Evolutionary conservation across 1,140 invertebrate genomes (phyloP), one percentile per base, ranked within the genome.

Genomic region (Eufriesea mexicana): DNA sequence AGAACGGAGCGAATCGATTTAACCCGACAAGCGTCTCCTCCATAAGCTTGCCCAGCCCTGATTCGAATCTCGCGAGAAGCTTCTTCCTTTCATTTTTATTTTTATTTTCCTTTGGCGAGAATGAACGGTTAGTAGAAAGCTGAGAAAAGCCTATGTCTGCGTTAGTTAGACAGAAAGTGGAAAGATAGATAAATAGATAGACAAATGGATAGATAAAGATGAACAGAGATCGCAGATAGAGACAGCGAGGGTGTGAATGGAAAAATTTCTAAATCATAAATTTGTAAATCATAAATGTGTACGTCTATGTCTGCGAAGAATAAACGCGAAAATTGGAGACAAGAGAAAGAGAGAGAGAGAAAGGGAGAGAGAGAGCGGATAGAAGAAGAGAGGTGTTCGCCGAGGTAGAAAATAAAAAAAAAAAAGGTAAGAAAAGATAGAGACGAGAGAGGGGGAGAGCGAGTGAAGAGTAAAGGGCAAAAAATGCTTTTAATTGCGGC

Each of bases 31-130:
- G 67, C 79, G 87, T 91, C 83, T 86, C 77, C 86, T 90, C 87
- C 89, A 90, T 92, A 92, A 91, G 85, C 91, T 91, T 92, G 91
- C 89, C 87, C 89, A 92, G 91, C 91, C 90, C 90, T 92, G 89
- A 89, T 68, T 88, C 80, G 71, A 79, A 45, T 66, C 66, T 78
- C 75, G 84, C 77, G 59, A 59, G 54, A 85, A 81, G 73, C 79
- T 84, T 54, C 0, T 66, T 51, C 79, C 73, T 67, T 55, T 35
- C 35, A 35, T 35, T 35, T 35, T 35, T 35, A 35, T 4, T 4
- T 35, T 35, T 35, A 35, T 35, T 35, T 49, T 47, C 35, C 35
- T 18, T 79, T 89, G 70, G 79, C 83, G 82, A 35, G 35, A 35
- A 35, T 35, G 35, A 35, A 35, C 20, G 91, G 90, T 92, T 92